Conservation (phyloP, 2,888 invertebrate species). For the Hemithea aestivaria region DNA sequence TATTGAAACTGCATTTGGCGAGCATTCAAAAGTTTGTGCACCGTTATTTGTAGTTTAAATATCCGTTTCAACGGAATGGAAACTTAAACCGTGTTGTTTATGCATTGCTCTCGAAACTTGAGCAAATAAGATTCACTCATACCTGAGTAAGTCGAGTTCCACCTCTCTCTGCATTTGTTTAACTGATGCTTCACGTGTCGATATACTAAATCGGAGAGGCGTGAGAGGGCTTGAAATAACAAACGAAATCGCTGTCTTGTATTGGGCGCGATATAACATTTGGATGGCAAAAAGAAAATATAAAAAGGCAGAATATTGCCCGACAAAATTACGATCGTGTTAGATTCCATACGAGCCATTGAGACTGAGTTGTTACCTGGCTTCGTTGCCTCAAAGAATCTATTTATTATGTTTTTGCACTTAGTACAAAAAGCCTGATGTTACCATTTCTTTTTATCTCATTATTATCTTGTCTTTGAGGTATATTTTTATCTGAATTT, state of each 20-base stretch:
- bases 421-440: constrained; percentile 30
- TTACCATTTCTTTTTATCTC: too few species aligned
- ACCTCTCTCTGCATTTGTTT: constrained; percentile 47
- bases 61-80: constrained; percentile 19
- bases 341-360: constrained; percentile 72
- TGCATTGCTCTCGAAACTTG: constrained; percentile 20
- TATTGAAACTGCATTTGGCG: constrained; percentile 18
- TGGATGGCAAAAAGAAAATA: constrained; percentile 71
- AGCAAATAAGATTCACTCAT: constrained; percentile 32
- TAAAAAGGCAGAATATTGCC: constrained; percentile 75
- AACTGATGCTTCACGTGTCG: constrained; percentile 64
- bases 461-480: too few species aligned
- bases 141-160: constrained; percentile 39
- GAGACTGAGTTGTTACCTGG: constrained; percentile 75
- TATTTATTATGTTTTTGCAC: constrained; percentile 60
- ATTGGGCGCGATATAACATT: constrained; percentile 69
- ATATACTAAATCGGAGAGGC: constrained; percentile 65
- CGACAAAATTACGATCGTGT: constrained; percentile 76
- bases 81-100: constrained; percentile 20
- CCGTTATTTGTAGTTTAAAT: constrained; percentile 21
- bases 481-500: too few species aligned
- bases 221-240: constrained; percentile 69
- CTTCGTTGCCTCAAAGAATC: constrained; percentile 70
- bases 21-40: constrained; percentile 16
- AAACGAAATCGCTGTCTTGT: constrained; percentile 72